Base-by-base conservation (phyloP, 92 coral and sea anemone genomes). In the Meandrina meandrites region DNA sequence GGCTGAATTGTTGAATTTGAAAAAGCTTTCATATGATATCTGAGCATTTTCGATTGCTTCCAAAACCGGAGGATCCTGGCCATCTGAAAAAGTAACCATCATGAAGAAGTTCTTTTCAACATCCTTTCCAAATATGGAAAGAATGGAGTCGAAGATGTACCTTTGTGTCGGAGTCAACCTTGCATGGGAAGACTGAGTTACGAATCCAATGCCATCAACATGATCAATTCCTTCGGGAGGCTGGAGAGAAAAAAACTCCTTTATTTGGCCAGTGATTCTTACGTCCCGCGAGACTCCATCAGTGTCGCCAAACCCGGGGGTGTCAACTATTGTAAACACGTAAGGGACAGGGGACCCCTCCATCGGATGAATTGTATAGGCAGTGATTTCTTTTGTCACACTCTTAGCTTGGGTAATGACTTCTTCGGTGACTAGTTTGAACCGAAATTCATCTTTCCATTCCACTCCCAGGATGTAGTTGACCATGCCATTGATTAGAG, bases 141-240 rank as follows among this genome's bases (percentile, higher is more conserved):
- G 91, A 75, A 88, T 88, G 34, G 87, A 76, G 87, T 88, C 91
- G 32, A 88, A 88, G 40, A 88, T 88, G 79, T 88, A 88, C 45
- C 14, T 66, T 73, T 88, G 91, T 22, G 91, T 78, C 11, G 71
- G 83, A 48, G 91, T 77, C 0, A 88, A 79, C 1, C 91, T 45
- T 2, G 79, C 51, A n/a, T n/a, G n/a, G n/a, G n/a, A n/a, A n/a
- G n/a, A n/a, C n/a, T n/a, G n/a, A n/a, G n/a, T n/a, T n/a, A 88
- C 91, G 21, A 88, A 88, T 13, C 91, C 84, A 47, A 87, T 81
- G 15, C 78, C 91, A 64, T 88, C 71, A 8, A 88, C 78, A 1
- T 82, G 87, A 48, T 88, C 91, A 34, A 88, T 83, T 17, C 91
- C 79, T 45, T 83, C 14, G 0, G n/a, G 16, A 7, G 82, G 82